phyloP scores from a whole-genome alignment of 2,113 vertebrate genomes.

The Delphinapterus leucas region DNA sequence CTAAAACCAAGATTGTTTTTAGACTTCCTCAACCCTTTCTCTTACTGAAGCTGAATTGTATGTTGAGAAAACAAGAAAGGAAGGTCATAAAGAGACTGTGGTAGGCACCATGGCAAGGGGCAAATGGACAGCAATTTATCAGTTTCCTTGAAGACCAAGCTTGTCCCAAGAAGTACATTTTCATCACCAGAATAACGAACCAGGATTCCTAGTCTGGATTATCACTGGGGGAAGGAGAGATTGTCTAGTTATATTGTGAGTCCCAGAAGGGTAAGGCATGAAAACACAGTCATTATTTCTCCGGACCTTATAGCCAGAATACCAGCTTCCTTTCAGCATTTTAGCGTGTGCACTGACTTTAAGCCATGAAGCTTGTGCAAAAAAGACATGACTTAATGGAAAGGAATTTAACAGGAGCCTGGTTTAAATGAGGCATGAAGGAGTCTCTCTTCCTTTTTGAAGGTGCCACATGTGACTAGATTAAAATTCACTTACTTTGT shows the following conservation, averaged over 20 bases:
- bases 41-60: background rate
- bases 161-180: background rate
- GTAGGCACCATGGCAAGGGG: background rate
- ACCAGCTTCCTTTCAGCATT: conserved; percentile 45
- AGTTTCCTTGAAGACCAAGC: background rate
- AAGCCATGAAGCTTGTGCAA: conserved; percentile 25
- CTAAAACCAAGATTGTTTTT: background rate
- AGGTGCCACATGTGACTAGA: conserved; percentile 68
- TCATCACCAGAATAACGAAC: conserved; percentile 52
- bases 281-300: conserved; percentile 52
- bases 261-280: background rate
- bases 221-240: conserved; percentile 36
- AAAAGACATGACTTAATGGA: conserved; percentile 70
- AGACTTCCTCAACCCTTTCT: background rate
- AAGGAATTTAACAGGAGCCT: conserved; percentile 71
- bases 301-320: conserved; percentile 39
- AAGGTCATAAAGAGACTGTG: background rate
- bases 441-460: conserved; percentile 50
- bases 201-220: conserved; percentile 2
- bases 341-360: conserved; percentile 41
- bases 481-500: conserved; percentile 63
- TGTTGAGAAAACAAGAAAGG: background rate
- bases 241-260: conserved; percentile 45
- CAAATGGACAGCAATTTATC: background rate
- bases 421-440: conserved; percentile 61